Evolutionary conservation across 2,888 invertebrate genomes (phyloP), one percentile per base, ranked within the genome.

Genomic region (Aethes cnicana): DNA sequence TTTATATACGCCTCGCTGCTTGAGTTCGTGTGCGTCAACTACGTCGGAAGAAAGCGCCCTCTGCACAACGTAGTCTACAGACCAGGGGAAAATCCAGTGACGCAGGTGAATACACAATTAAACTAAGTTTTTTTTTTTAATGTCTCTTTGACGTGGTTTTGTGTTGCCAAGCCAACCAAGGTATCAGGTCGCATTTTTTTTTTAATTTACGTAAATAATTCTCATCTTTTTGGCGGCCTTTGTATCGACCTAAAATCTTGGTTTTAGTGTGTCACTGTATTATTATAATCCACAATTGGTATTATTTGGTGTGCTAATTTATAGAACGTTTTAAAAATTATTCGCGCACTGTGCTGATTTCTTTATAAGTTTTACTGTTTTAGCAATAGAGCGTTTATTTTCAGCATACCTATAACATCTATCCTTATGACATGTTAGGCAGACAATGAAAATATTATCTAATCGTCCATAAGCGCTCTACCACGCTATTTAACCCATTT

Each of bases 11-110:
- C 97, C 54, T 97, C 97, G 44, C 92, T 97, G 54, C 92, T 97
- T 68, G 97, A 97, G 87, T 97, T 97, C 84, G 97, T 97, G 46
- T 96, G 97, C 86, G 97, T 97, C 74, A 97, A 97, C 91, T 97
- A 97, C 87, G 96, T 97, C 60, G 97, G 97, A 58, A 92, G 97
- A 53, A 97, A 97, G 79, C 91, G 96, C 66, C 97, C 96, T 43
- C 91, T 96, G 56, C 96, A 96, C 90, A 96, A 96, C 83, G 95
- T 96, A 58, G 96, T 96, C 63, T 96, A 96, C 87, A 91, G 96
- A 64, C 96, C 96, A 1, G 96, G 96, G 59, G 96, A 96, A 77
- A 96, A 96, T 85, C 96, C 96, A 60, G 96, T 96, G 67, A 96
- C 95, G 67, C 96, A 96, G 95, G 96, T 96, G 90, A 91, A 68